Evolutionary conservation across 2,888 invertebrate genomes (phyloP), one percentile per base, ranked within the genome.

Genomic region (Dyspetes luteomarginatus): DNA sequence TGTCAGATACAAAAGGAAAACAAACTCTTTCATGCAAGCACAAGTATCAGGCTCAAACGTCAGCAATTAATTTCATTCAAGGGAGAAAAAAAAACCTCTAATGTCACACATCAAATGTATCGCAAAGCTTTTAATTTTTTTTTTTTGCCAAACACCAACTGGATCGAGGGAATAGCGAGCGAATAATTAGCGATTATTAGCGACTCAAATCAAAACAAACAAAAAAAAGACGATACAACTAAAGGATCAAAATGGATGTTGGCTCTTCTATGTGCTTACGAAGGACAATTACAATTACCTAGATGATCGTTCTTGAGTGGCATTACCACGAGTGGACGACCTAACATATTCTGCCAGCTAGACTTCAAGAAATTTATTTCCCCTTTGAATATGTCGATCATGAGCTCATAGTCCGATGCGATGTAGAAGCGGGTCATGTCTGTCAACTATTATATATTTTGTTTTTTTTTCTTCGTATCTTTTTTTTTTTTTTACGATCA

Each of bases 371-470:
- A 98, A 94, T 98, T 97, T 91, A 99, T 97, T 94, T 99, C 98
- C 88, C 97, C 97, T 94, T 98, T 98, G 94, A 98, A 97, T 93
- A 97, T 97, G 94, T 99, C 99, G 92, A 99, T 97, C 96, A 99
- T 96, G 93, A 99, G 95, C 93, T 98, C 98, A 93, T 97, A 97
- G 94, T 99, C 99, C 92, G 98, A 97, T 92, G 98, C 98, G 92
- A 99, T 97, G 96, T 99, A 99, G 95, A 98, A 99, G 93, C 97
- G 96, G 92, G 97, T 96, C 94, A 97, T 96, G 94, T 99, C 99
- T 94, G 98, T 97, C 94, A 98, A 97, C 98, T 99, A 94, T 87
- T 26, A 71, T 71, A 74, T 50, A 56, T 85, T n/a, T n/a, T n/a
- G n/a, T 82, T 81, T 85, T 83, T 79, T 72, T 68, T 64, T 81